Percentiles rank a stretch among this genome's conserved stretches.
Conservation (phyloP, 2,113 vertebrate genomes). For the Anolis sagrei region DNA sequence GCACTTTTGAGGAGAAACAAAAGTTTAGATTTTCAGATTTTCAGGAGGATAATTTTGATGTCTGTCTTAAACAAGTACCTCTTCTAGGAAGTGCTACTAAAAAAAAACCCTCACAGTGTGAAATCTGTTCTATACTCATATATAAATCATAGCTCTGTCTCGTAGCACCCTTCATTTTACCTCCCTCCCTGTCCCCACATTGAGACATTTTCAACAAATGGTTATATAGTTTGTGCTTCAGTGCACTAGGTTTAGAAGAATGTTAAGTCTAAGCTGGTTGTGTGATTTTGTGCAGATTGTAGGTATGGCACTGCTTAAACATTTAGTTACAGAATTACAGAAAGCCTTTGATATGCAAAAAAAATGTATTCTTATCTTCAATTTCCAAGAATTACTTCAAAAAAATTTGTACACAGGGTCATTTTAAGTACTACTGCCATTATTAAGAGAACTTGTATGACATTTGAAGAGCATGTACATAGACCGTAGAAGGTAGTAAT, state of each 20-base stretch:
- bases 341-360: background rate
- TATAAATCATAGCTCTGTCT: background rate
- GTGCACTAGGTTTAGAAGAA: constrained; percentile 12
- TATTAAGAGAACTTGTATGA: constrained; percentile 1
- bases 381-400: constrained; percentile 15
- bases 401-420: constrained; percentile 17
- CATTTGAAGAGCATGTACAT: background rate
- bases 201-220: background rate
- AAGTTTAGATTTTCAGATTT: background rate
- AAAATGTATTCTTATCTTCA: background rate
- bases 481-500: background rate
- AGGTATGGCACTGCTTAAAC: background rate
- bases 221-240: background rate
- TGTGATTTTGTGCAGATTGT: constrained; percentile 15
- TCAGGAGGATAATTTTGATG: background rate
- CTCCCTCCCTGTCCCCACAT: background rate
- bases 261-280: constrained; percentile 4
- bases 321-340: background rate
- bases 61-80: background rate
- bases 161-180: background rate
- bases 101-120: background rate
- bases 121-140: background rate
- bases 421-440: rapidly evolving
- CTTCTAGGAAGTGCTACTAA: background rate
- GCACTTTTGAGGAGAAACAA: no score